Percentiles rank a stretch among this genome's conserved stretches.
phyloP scores from a whole-genome alignment of 2,888 invertebrate genomes.

The Acleris literana region DNA sequence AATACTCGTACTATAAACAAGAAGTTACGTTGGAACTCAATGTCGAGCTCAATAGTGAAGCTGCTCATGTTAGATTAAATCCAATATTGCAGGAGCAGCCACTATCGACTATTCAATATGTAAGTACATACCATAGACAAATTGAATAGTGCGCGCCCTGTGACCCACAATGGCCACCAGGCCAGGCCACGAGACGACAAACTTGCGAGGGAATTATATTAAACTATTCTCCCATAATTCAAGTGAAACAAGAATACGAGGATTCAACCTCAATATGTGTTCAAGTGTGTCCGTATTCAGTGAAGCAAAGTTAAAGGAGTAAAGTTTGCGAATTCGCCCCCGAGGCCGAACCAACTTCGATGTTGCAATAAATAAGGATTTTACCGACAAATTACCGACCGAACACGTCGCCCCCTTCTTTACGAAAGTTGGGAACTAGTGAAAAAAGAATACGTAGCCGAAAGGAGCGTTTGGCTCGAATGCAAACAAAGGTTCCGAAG shows the following conservation, averaged over 20 bases:
- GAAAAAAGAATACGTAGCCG: constrained; percentile 58
- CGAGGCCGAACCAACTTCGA: constrained; percentile 78
- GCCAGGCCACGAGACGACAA: constrained; percentile 41
- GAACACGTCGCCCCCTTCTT: constrained; percentile 76
- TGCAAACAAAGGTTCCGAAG: constrained; percentile 51
- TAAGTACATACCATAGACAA: background rate
- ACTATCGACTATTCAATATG: background rate
- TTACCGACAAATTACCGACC: constrained; percentile 82
- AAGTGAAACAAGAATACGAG: constrained; percentile 74
- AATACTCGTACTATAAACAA: too few relatives aligned
- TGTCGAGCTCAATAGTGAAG: too few relatives aligned
- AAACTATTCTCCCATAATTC: constrained; percentile 71
- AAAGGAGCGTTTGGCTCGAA: constrained; percentile 45
- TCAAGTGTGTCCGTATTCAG: constrained; percentile 76
- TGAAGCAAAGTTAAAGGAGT: constrained; percentile 79
- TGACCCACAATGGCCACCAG: constrained; percentile 20
- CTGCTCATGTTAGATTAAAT: background rate
- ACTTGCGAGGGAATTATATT: constrained; percentile 61
- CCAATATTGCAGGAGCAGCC: background rate
- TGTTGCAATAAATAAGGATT: constrained; percentile 83
- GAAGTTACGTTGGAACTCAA: too few relatives aligned
- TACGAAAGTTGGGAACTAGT: constrained; percentile 69
- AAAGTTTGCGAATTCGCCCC: constrained; percentile 77
- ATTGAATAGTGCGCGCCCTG: constrained; percentile 3
- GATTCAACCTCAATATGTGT: constrained; percentile 80